Base-by-base conservation (phyloP, 2,888 invertebrate genomes). In the Pollenia griseotomentosa region DNA sequence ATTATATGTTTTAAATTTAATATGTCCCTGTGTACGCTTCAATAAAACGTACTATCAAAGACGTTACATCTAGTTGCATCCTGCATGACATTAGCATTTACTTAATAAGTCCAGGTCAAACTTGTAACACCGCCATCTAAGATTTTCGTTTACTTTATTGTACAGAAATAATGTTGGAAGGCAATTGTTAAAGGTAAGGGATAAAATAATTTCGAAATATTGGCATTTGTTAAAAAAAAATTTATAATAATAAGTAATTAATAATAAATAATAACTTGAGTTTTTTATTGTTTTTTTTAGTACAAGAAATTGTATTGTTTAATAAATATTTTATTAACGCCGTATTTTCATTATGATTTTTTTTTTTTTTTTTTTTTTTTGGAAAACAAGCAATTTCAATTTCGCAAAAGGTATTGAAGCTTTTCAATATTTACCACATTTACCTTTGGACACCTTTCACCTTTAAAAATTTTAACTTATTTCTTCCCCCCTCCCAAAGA, bases 71-170 rank as follows among this genome's bases (percentile, higher is more conserved):
- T 33, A 83, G 61, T 77, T 83, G 68, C 75, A 71, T 77, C 55
- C 70, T 77, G 83, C 61, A 48, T 83, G 77, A 63, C 75, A 83
- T 70, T 77, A 55, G 59, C 68, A 75, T 83, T 75, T 53, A 70
- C 75, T 75, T 68, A 83, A 61, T 44, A 66, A 61, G 61, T 61
- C 55, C 70, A 83, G 83, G 75, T 77, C 77, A 83, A 83, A 70
- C 7, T 61, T 51, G 51, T 61, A 46, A 59, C n/a, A 74, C 33
- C 68, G 55, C 16, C 53, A 51, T 59, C 66, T 74, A 19, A 40
- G 48, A 51, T 66, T 59, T 61, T 61, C 44, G 10, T 70, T 70
- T 53, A n/a, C n/a, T 8, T 19, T 74, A 1, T 53, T 68, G 48
- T 48, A 33, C 1, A 59, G 74, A 66, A 51, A 68, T 53, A 51